phyloP scores from a whole-genome alignment of 2,797 vertebrate species.

The Garrulus glandarius region DNA sequence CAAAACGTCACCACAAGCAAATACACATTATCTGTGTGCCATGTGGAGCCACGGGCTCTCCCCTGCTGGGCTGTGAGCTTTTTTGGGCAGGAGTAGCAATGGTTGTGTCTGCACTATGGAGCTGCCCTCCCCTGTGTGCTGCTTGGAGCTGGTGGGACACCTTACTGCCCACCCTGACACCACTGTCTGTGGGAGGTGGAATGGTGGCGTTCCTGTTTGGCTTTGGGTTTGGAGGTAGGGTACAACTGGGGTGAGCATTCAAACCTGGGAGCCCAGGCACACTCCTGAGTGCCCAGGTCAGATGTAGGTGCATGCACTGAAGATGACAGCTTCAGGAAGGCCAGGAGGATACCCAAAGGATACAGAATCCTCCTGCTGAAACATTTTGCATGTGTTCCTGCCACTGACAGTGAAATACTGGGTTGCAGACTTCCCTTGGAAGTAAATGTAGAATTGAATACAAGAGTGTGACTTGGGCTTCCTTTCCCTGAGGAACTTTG shows the following conservation, averaged over 20 bases:
- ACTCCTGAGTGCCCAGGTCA: not conserved
- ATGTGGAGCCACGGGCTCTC: fast-evolving
- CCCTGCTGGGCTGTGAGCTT: not conserved
- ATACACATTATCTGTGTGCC: fast-evolving
- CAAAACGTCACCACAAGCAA: fast-evolving
- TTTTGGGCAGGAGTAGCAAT: not conserved
- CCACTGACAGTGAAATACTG: fast-evolving
- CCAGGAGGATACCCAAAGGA: not conserved
- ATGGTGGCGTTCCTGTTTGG: not conserved
- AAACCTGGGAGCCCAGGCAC: not conserved
- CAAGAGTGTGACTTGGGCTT: not conserved
- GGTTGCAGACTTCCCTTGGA: not conserved
- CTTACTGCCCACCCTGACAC: fast-evolving
- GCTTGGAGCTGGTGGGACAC: not conserved
- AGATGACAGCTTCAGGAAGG: not conserved
- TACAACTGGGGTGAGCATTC: not conserved
- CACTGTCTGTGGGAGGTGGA: not conserved
- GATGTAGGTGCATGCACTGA: fast-evolving
- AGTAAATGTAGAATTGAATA: fast-evolving
- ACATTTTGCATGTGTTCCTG: not conserved
- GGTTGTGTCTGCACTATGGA: fast-evolving
- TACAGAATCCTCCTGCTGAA: not conserved
- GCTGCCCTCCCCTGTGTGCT: fast-evolving
- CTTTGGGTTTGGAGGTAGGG: not conserved
- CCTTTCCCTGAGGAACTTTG: not conserved